Evolutionary conservation across 1,140 invertebrate species (phyloP).

Genomic region (Trissolcus basalis): DNA sequence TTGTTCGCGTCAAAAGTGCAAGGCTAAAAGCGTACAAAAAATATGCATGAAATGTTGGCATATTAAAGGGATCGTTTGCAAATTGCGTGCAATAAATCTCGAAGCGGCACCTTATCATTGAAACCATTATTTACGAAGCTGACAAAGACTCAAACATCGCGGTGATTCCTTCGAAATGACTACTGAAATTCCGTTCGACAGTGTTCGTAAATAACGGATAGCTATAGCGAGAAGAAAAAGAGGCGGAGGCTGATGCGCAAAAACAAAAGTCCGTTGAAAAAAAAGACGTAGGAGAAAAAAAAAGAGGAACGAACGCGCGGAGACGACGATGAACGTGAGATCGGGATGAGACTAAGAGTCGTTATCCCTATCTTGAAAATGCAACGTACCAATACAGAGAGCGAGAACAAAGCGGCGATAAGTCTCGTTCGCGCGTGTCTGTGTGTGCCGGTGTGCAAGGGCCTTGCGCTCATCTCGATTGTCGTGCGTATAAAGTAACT

Average conservation of each 20-base stretch:
- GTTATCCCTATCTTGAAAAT: slow-evolving; percentile 61
- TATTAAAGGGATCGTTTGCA: slow-evolving; percentile 20
- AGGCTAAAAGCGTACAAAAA: too few species aligned
- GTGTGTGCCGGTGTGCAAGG: slow-evolving; percentile 36
- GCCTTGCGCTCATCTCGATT: slow-evolving; percentile 62
- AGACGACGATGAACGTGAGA: slow-evolving; percentile 56
- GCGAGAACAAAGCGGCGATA: slow-evolving; percentile 60
- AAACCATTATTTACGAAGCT: slow-evolving; percentile 58
- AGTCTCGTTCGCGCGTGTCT: slow-evolving; percentile 38
- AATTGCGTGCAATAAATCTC: slow-evolving; percentile 51
- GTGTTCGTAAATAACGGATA: slow-evolving; percentile 46
- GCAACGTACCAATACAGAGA: slow-evolving; percentile 47
- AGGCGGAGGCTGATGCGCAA: slow-evolving; percentile 20
- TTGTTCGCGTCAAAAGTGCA: too few species aligned
- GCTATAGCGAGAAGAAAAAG: slow-evolving; percentile 29
- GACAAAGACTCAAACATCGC: slow-evolving; percentile 59
- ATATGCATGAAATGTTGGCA: background rate
- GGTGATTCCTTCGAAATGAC: slow-evolving; percentile 58
- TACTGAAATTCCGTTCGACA: slow-evolving; percentile 56
- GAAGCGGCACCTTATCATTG: slow-evolving; percentile 47
- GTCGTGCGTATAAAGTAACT: slow-evolving; percentile 56
- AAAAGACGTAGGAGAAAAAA: slow-evolving; percentile 34
- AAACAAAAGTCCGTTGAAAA: slow-evolving; percentile 40
- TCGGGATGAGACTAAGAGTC: slow-evolving; percentile 58
- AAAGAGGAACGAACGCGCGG: slow-evolving; percentile 43